A percentile compares a stretch with the other conserved stretches of the same genome.
phyloP scores from a whole-genome alignment of 1,140 invertebrate genomes.

The Sitophilus oryzae region DNA sequence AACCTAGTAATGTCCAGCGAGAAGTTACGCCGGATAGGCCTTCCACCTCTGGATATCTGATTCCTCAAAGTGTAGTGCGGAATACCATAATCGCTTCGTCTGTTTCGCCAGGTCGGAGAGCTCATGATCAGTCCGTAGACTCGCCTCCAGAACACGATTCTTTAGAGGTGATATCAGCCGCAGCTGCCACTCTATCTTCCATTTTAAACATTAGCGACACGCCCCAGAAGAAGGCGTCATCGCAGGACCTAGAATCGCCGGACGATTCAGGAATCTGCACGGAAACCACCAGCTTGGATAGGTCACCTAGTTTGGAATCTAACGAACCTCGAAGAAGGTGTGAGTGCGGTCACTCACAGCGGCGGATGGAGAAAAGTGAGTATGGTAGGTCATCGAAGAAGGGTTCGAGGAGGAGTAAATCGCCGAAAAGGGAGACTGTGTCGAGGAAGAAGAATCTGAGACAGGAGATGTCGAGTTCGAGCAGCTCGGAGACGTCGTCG shows the following conservation, averaged over 20 bases:
- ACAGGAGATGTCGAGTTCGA: conserved; percentile 28
- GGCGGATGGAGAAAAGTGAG: neutral
- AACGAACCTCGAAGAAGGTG: conserved; percentile 14
- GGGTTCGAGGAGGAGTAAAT: neutral
- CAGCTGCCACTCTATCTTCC: conserved; percentile 61
- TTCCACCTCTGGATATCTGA: conserved; percentile 49
- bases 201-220: conserved; percentile 50
- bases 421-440: conserved; percentile 9
- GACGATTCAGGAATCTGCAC: conserved; percentile 66
- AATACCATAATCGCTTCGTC: conserved; percentile 35
- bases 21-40: conserved; percentile 42
- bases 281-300: conserved; percentile 62
- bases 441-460: conserved; percentile 17
- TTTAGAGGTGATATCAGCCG: conserved; percentile 55
- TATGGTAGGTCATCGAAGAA: neutral
- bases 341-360: conserved; percentile 11
- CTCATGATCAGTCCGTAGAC: conserved; percentile 26
- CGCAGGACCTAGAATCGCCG: conserved; percentile 43
- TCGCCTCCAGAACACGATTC: conserved; percentile 51
- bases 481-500: conserved; percentile 57
- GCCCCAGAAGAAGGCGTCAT: conserved; percentile 12
- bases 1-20: conserved; percentile 10
- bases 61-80: conserved; percentile 47
- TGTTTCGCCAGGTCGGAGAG: conserved; percentile 18
- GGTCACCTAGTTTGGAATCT: conserved; percentile 51